A percentile compares a stretch with the other conserved stretches of the same genome.
Conservation (phyloP, 1,140 invertebrate species). For the Dreissena rostriformis region DNA sequence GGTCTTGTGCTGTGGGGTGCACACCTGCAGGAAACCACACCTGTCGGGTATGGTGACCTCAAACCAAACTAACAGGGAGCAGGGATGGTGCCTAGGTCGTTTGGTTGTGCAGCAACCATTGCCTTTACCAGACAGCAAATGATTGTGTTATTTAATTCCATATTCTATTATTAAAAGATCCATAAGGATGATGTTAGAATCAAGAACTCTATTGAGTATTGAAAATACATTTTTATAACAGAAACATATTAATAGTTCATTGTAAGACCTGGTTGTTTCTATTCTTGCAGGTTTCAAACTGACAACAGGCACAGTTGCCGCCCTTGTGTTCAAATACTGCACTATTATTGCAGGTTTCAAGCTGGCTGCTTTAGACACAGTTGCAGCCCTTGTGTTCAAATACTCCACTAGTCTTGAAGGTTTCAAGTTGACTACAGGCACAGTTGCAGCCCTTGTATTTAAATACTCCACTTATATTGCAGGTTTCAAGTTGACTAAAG, state of each 20-base stretch:
- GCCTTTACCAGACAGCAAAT: background rate
- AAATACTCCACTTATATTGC: conserved; percentile 34
- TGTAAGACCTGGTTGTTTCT: background rate
- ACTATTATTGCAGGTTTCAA: background rate
- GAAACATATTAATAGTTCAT: too few species aligned
- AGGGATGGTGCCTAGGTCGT: background rate
- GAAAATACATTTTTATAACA: too few species aligned
- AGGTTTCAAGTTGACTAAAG: conserved; percentile 93
- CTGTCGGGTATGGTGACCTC: too few species aligned
- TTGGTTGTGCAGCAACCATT: background rate
- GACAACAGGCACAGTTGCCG: conserved; percentile 93
- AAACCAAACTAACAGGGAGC: too few species aligned
- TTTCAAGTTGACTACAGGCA: background rate
- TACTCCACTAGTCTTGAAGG: background rate
- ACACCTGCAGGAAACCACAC: too few species aligned
- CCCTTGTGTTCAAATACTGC: conserved; percentile 91
- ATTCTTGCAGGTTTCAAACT: conserved; percentile 87
- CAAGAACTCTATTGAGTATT: background rate
- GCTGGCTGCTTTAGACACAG: background rate
- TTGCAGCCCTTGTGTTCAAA: background rate
- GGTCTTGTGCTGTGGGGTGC: too few species aligned
- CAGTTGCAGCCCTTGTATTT: background rate
- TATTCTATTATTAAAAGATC: background rate
- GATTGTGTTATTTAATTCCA: background rate
- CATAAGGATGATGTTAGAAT: background rate